phyloP scores from a whole-genome alignment of 2,888 invertebrate genomes.

The Trachelus tabidus region DNA sequence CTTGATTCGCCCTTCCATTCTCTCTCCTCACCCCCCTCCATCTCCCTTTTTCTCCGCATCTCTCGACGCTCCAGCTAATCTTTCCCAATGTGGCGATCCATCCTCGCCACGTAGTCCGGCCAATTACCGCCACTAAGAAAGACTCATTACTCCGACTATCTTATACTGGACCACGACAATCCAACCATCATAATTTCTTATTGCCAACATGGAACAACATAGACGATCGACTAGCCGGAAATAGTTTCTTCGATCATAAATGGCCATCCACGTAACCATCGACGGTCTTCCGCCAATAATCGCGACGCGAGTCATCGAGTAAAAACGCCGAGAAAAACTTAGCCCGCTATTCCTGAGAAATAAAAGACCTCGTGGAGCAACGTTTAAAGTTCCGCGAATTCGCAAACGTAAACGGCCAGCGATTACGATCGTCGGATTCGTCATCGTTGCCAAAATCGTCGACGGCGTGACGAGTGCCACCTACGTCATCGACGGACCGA shows the following conservation, averaged over 20 bases:
- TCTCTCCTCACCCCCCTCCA: neutral
- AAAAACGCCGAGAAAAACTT: neutral
- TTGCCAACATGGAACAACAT: neutral
- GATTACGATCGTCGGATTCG: neutral
- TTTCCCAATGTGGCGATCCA: neutral
- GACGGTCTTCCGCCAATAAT: neutral
- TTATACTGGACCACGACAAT: neutral
- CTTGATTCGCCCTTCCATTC: neutral
- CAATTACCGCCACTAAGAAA: neutral
- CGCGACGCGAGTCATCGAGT: neutral
- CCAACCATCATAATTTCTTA: neutral
- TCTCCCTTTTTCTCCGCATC: slow-evolving; percentile 7
- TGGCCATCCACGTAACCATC: neutral
- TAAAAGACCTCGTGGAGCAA: neutral
- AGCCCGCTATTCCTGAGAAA: neutral
- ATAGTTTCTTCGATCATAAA: neutral
- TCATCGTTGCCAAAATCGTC: slow-evolving; percentile 26
- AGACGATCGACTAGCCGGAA: neutral
- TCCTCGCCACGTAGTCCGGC: neutral
- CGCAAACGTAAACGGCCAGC: neutral
- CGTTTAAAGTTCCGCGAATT: neutral
- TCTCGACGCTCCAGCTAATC: neutral
- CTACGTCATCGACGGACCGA: neutral
- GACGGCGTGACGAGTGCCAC: slow-evolving; percentile 19
- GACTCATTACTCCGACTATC: neutral